Base-by-base conservation (phyloP, 2,113 vertebrate species). In the Sorex araneus region DNA sequence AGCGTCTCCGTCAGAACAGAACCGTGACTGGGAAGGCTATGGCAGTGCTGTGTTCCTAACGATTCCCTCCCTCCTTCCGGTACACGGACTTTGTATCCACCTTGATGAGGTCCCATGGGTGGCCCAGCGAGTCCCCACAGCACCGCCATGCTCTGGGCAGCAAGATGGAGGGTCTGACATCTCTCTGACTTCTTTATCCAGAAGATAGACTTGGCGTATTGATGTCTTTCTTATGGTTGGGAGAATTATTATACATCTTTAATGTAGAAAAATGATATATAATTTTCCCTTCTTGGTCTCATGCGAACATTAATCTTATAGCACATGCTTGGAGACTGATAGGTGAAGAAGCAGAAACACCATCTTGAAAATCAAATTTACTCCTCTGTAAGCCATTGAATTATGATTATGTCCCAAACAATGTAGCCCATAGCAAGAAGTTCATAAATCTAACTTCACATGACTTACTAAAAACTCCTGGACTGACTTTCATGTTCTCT, bases 301-400 rank as follows among this genome's bases (percentile, higher is more conserved):
- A 66, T 81, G 6, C 25, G 63, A 15, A 5, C 30, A 91, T 79
- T 85, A 25, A 40, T 79, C 47, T 43, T 79, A 54, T 81, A 57
- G 69, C 36, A 57, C 43, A 21, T 12, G 11, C 27, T 16, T 79
- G 54, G 76, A 83, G 54, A 30, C 21, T 8, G 23, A 54, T 47
- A 36, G 4, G 12, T 32, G n/a, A 82, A 90, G 34, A 80, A 88
- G 43, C 28, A 88, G 54, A 75, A 90, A 81, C 25, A 63, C 43
- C 28, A 73, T 36, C 34, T 63, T 70, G 69, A 47, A 69, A 1
- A 16, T 10, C 50, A 70, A n/a, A 50, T 69, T 30, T 60, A 4
- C 70, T 50, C 21, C 76, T 34, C 2, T 19, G 21, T 63, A 57
- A 73, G 71, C 78, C 64, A 76, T 1, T 63, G 70, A 40, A 70